Conservation (phyloP, 2,113 vertebrate species). For the Mesembrinibis cayennensis region DNA sequence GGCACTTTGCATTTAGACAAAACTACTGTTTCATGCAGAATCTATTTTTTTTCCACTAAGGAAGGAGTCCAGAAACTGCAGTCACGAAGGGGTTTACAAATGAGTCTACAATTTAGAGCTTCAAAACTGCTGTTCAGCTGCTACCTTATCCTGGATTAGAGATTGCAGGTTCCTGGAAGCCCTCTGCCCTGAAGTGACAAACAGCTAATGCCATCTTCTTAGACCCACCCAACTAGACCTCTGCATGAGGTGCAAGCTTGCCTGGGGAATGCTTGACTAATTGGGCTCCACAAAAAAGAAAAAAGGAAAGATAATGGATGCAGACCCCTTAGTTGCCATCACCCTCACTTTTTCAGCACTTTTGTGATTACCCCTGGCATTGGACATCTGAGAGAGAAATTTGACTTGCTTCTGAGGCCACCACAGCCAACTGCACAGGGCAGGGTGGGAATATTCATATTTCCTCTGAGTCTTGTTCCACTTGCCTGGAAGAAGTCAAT, state of each 20-base stretch:
- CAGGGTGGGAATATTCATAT: background rate
- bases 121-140: background rate
- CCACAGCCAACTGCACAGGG: background rate
- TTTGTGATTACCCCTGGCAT: background rate
- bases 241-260: background rate
- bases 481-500: background rate
- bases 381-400: background rate
- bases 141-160: background rate
- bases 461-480: background rate
- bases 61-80: background rate
- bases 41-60: background rate
- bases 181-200: background rate
- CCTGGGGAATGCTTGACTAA: background rate
- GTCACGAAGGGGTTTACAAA: background rate
- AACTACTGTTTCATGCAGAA: background rate
- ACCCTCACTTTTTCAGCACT: background rate
- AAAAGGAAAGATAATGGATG: rapidly evolving
- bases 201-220: background rate
- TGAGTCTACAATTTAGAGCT: background rate
- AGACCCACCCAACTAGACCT: rapidly evolving
- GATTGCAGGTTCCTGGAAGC: background rate
- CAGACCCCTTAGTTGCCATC: background rate
- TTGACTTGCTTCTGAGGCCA: background rate
- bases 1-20: background rate
- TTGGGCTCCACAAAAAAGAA: background rate